phyloP scores from a whole-genome alignment of 2,113 vertebrate genomes.

The Scalopus aquaticus region DNA sequence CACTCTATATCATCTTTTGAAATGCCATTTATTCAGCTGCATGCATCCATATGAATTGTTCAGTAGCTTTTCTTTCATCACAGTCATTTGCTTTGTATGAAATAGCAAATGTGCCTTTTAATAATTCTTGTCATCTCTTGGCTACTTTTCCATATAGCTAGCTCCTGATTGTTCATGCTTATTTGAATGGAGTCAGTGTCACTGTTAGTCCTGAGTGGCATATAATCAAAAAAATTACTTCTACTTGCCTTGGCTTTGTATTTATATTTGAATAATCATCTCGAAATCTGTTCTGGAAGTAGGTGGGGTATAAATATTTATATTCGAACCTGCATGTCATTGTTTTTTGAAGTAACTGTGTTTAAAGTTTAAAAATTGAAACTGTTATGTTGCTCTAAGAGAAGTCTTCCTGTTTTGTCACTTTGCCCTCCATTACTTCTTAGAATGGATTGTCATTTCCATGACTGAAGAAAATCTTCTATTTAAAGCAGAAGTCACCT shows the following conservation, averaged over 20 bases:
- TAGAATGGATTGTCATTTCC: constrained; percentile 52
- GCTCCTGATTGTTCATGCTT: constrained; percentile 59
- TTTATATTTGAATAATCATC: constrained; percentile 74
- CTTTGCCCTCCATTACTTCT: constrained; percentile 32
- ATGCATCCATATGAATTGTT: constrained; percentile 22
- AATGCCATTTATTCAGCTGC: constrained; percentile 11
- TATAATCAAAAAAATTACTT: constrained; percentile 68
- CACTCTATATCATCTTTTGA: not conserved
- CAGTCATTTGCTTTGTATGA: constrained; percentile 68
- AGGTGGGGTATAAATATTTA: constrained; percentile 70
- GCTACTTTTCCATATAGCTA: constrained; percentile 61
- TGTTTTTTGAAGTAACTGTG: constrained; percentile 62
- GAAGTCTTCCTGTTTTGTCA: constrained; percentile 47
- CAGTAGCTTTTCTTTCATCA: constrained; percentile 49
- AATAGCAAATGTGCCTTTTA: constrained; percentile 65
- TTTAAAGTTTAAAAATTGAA: constrained; percentile 56
- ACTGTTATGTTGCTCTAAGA: not conserved
- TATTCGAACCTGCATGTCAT: constrained; percentile 69
- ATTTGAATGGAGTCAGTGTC: constrained; percentile 69
- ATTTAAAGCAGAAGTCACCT: constrained; percentile 54
- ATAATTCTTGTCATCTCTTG: constrained; percentile 66
- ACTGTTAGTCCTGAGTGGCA: constrained; percentile 67
- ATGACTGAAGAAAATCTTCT: constrained; percentile 53
- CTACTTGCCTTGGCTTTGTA: constrained; percentile 72
- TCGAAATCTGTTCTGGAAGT: constrained; percentile 76